Evolutionary conservation across 1,140 invertebrate species (phyloP), one percentile per base, ranked within the genome.

Genomic region (Drosophila dunni): DNA sequence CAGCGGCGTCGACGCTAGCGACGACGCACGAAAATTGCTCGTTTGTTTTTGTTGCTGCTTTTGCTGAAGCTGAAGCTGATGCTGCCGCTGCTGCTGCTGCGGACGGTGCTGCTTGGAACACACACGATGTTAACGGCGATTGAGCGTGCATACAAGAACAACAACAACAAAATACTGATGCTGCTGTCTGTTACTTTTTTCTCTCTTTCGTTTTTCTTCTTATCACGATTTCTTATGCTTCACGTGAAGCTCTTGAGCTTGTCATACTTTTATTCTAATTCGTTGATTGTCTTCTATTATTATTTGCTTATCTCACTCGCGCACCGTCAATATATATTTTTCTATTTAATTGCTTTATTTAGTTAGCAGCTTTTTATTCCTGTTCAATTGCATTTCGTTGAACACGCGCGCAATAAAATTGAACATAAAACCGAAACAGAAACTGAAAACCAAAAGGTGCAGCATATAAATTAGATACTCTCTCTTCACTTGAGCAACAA

Each of bases 81-180:
- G 36, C 15, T 50, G 48, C 53, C 58, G 58, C 10, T 54, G 67
- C 54, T 44, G 36, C 15, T 50, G 48, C 53, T 65, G 58, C 10
- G 53, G 67, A 45, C 34, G 33, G 33, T 63, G 69, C 38, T 58
- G 53, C 51, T 20, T 10, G 70, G 79, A 81, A 78, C 79, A 81
- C 79, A 82, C 79, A 81, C 79, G 79, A 78, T 60, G 78, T 63
- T 79, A 66, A 67, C 64, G 45, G 56, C 56, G 64, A 54, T 38
- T 62, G 51, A 64, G 54, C 61, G 51, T 64, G 68, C 68, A 65
- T 44, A 70, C 33, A 81, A 72, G 13, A 64, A 65, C 60, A 53
- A 53, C 54, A 60, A 65, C 53, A 71, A 71, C 34, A 65, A 65
- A 66, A 64, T 65, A 61, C 68, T 64, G 58, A 11, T 70, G 40